These are phyloP conservation scores for Chelonus formosanus DNA, from an alignment of 2,888 invertebrate genomes.

Conservation along the genomic window DNA sequence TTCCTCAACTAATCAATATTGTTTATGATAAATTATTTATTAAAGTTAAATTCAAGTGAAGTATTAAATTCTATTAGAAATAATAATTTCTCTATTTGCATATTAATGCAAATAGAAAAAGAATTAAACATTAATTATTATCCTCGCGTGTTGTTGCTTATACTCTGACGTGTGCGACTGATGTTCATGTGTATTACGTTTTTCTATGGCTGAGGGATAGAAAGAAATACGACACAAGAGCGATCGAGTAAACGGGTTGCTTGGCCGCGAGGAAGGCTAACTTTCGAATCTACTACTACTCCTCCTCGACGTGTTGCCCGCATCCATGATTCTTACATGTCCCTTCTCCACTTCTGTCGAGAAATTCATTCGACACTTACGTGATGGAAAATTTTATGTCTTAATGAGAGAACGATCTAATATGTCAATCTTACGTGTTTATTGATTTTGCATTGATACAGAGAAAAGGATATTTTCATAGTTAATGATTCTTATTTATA, in stretches of 20 bases:
- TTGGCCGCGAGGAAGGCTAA: slow-evolving; percentile 25
- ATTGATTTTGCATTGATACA: no score
- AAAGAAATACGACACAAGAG: slow-evolving; percentile 10
- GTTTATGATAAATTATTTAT: no score
- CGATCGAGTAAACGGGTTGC: slow-evolving; percentile 14
- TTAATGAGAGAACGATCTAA: slow-evolving; percentile 32
- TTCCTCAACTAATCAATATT: no score
- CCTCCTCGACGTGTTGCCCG: slow-evolving; percentile 26
- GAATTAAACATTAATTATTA: slow-evolving; percentile 15
- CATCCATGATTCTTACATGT: slow-evolving; percentile 3
- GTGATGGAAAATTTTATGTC: slow-evolving; percentile 54
- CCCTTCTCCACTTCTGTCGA: slow-evolving; percentile 29
- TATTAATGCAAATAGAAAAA: slow-evolving; percentile 19
- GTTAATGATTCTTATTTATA: no score
- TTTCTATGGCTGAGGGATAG: slow-evolving; percentile 14
- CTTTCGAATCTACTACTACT: slow-evolving; percentile 41
- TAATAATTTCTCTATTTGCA: no score
- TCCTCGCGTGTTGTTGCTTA: slow-evolving; percentile 16
- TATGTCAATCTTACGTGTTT: no score
- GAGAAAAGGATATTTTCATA: no score
- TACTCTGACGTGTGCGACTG: neutral
- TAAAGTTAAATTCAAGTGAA: neutral
- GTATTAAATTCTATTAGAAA: slow-evolving; percentile 12
- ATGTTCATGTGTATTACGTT: slow-evolving; percentile 4
- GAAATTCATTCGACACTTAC: slow-evolving; percentile 51